A percentile compares a stretch with the other conserved stretches of the same genome.
These are phyloP conservation scores for Matsumurasca onukii DNA, from an alignment of 1,140 invertebrate species.

Conservation along the genomic window DNA sequence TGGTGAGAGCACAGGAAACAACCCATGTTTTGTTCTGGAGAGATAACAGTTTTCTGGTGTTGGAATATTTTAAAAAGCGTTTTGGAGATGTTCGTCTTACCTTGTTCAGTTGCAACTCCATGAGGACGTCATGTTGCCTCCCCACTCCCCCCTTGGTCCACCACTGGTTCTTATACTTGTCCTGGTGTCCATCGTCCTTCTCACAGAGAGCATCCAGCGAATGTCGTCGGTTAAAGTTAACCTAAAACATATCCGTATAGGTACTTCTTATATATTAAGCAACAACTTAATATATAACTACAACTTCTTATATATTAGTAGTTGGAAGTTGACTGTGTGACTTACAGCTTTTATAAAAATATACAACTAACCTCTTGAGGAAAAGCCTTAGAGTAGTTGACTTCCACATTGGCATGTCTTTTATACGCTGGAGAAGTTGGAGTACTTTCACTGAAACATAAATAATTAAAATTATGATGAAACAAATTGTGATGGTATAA, in stretches of 20 bases:
- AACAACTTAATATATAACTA: slow-evolving; percentile 12
- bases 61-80: too few species aligned
- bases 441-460: slow-evolving; percentile 19
- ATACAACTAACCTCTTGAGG: slow-evolving; percentile 28
- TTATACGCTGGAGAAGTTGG: slow-evolving; percentile 7
- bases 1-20: too few species aligned
- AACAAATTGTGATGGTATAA: not conserved
- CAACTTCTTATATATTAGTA: too few species aligned
- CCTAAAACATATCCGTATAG: not conserved
- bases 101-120: slow-evolving; percentile 83
- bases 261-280: not conserved
- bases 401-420: slow-evolving; percentile 15
- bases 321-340: too few species aligned
- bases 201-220: not conserved
- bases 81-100: slow-evolving; percentile 47
- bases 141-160: slow-evolving; percentile 65
- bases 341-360: too few species aligned
- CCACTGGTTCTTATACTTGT: slow-evolving; percentile 45
- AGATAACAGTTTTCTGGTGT: too few species aligned
- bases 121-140: slow-evolving; percentile 70
- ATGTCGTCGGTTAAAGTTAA: slow-evolving; percentile 17
- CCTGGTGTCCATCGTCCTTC: not conserved
- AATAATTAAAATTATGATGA: not conserved
- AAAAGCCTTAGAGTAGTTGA: slow-evolving; percentile 14
- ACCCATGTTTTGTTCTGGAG: too few species aligned